phyloP scores from a whole-genome alignment of 2,888 invertebrate species.

The Griposia aprilina region DNA sequence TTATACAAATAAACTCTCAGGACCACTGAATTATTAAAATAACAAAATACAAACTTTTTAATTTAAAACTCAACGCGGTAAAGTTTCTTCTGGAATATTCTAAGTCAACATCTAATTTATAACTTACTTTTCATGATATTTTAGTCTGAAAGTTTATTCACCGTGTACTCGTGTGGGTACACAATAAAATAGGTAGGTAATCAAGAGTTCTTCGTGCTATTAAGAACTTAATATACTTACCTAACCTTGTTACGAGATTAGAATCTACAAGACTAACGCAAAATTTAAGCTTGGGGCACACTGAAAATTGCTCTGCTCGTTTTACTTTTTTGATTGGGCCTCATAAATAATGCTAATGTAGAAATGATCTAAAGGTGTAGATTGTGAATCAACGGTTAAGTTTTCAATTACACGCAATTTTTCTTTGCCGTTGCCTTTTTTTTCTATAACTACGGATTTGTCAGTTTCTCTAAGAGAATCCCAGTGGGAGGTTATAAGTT shows the following conservation, averaged over 20 bases:
- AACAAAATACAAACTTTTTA: slow-evolving; percentile 47
- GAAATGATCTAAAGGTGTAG: slow-evolving; percentile 44
- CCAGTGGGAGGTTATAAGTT: not conserved
- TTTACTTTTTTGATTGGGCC: slow-evolving; percentile 43
- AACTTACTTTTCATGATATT: slow-evolving; percentile 32
- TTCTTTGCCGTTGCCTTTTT: slow-evolving; percentile 8
- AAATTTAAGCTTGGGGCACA: slow-evolving; percentile 44
- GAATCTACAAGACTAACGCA: slow-evolving; percentile 44
- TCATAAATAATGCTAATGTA: slow-evolving; percentile 53
- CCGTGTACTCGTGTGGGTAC: slow-evolving; percentile 20
- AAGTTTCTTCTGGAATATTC: slow-evolving; percentile 41
- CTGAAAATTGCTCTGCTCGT: slow-evolving; percentile 22
- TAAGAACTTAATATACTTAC: slow-evolving; percentile 36
- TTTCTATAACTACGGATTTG: not conserved
- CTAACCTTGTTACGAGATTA: slow-evolving; percentile 50
- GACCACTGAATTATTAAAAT: slow-evolving; percentile 50
- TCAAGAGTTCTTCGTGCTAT: slow-evolving; percentile 41
- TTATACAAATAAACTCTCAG: slow-evolving; percentile 33
- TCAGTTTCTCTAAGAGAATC: not conserved
- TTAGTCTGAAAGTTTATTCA: slow-evolving; percentile 23
- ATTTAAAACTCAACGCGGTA: slow-evolving; percentile 35
- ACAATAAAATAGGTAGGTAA: slow-evolving; percentile 38
- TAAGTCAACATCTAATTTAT: slow-evolving; percentile 34
- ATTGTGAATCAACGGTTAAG: slow-evolving; percentile 40
- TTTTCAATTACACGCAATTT: slow-evolving; percentile 36